Percentiles rank a stretch among this genome's conserved stretches.
These are phyloP conservation scores for Dendronephthya gigantea DNA, from an alignment of 64 coral and sea anemone genomes.

Conservation along the genomic window DNA sequence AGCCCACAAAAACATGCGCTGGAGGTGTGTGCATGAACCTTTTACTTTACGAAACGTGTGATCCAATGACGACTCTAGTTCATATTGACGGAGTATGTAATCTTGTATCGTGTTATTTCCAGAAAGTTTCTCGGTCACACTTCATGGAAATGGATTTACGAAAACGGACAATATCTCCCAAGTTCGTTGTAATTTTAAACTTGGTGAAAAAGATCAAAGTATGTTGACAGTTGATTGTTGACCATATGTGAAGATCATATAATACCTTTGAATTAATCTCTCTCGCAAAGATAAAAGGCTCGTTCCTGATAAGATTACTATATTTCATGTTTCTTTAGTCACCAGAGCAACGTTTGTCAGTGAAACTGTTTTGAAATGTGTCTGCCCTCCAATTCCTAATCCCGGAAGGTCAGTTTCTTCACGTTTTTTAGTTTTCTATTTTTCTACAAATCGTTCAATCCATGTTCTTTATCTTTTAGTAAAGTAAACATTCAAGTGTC, in stretches of 20 bases:
- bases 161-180: neutral
- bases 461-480: neutral
- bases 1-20: neutral
- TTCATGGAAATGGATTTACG: neutral
- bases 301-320: neutral
- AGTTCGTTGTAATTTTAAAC: conserved; percentile 14
- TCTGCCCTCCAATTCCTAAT: neutral
- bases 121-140: neutral
- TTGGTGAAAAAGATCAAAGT: neutral
- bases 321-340: neutral
- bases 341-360: neutral
- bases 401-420: neutral
- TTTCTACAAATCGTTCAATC: neutral
- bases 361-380: neutral
- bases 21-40: neutral
- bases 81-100: neutral
- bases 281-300: no score
- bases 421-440: neutral
- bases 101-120: neutral
- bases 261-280: no score
- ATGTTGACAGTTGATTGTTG: no score
- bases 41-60: neutral
- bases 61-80: neutral
- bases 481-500: neutral
- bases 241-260: no score